A percentile compares a stretch with the other conserved stretches of the same genome.
These are phyloP conservation scores for Aphaenogaster rudis DNA, from an alignment of 1,140 invertebrate species.

Conservation along the genomic window DNA sequence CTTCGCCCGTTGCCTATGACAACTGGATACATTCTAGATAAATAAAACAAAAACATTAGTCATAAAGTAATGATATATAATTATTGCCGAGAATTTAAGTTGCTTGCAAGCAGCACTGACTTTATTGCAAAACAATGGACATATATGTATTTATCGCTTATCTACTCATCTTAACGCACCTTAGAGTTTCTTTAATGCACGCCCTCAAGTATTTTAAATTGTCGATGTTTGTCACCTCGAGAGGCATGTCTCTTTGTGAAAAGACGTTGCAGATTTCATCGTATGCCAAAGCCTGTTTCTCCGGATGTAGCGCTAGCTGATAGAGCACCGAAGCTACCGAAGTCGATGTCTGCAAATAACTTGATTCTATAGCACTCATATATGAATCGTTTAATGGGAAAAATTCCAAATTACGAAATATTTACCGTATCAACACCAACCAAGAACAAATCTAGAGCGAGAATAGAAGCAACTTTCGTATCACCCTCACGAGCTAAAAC, in stretches of 20 bases:
- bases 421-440: conserved; percentile 95
- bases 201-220: conserved; percentile 93
- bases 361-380: not conserved
- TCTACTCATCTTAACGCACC: conserved; percentile 86
- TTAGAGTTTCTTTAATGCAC: conserved; percentile 95
- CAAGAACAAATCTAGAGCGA: conserved; percentile 94
- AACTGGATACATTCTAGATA: conserved; percentile 93
- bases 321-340: conserved; percentile 93
- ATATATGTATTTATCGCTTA: not conserved
- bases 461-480: conserved; percentile 91
- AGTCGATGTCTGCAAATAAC: conserved; percentile 90
- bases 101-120: not conserved
- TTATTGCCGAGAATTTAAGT: not conserved
- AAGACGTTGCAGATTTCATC: conserved; percentile 90
- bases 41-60: conserved; percentile 66
- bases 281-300: conserved; percentile 91
- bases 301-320: conserved; percentile 92
- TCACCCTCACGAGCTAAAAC: conserved; percentile 89
- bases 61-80: not conserved
- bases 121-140: not conserved
- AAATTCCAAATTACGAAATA: conserved; percentile 22
- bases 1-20: conserved; percentile 95
- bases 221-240: conserved; percentile 90
- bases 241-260: conserved; percentile 85
- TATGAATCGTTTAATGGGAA: not conserved